Evolutionary conservation across 2,888 invertebrate species (phyloP).

Genomic region (Tillus elongatus): DNA sequence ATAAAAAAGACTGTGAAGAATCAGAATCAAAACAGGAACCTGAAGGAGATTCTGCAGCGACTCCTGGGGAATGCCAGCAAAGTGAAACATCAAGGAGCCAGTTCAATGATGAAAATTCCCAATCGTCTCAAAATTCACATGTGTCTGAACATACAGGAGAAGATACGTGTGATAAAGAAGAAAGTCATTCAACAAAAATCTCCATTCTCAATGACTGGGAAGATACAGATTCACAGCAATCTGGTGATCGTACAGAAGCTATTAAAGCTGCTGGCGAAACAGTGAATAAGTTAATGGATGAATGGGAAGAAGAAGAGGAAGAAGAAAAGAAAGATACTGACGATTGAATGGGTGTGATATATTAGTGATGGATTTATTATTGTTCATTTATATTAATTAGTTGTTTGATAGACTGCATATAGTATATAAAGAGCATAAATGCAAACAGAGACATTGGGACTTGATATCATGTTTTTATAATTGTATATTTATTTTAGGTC

Average conservation of each 20-base stretch:
- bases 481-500: too few relatives aligned
- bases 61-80: neutral
- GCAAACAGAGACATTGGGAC: too few relatives aligned
- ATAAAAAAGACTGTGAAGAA: neutral
- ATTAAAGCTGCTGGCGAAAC: slow-evolving; percentile 28
- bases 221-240: slow-evolving; percentile 41
- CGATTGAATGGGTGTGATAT: too few relatives aligned
- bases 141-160: slow-evolving; percentile 11
- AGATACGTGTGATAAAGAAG: slow-evolving; percentile 6
- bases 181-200: slow-evolving; percentile 25
- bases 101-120: slow-evolving; percentile 25
- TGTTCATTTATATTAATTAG: too few relatives aligned
- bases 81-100: slow-evolving; percentile 15
- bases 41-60: neutral
- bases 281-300: slow-evolving; percentile 40
- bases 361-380: too few relatives aligned
- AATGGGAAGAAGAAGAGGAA: slow-evolving; percentile 42
- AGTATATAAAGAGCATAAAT: too few relatives aligned
- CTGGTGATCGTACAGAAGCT: slow-evolving; percentile 28
- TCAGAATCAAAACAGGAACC: neutral
- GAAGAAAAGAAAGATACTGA: too few relatives aligned
- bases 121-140: slow-evolving; percentile 24
- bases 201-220: slow-evolving; percentile 41
- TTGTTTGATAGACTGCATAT: too few relatives aligned
- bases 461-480: too few relatives aligned